phyloP scores from a whole-genome alignment of 2,797 vertebrate species.

The Podarcis lilfordi region DNA sequence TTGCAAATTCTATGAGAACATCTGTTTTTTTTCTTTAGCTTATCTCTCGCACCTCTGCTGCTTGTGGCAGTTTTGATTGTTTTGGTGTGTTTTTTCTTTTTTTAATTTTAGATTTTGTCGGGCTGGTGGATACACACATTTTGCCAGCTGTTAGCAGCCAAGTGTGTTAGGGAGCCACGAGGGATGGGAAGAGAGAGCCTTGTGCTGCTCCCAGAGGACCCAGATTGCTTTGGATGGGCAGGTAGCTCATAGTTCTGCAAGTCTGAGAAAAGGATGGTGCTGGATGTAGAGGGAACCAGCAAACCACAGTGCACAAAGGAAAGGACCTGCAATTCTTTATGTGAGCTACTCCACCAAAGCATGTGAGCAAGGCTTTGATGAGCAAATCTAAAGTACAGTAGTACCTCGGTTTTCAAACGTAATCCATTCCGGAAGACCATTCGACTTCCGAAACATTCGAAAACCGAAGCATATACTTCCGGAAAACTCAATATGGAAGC shows the following conservation, averaged over 20 bases:
- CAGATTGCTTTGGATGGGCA: background rate
- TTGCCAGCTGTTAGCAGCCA: slow-evolving; percentile 21
- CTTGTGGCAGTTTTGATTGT: slow-evolving; percentile 16
- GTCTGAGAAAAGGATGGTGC: background rate
- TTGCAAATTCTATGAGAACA: background rate
- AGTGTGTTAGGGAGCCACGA: slow-evolving; percentile 7
- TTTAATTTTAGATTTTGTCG: background rate
- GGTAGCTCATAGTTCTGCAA: background rate
- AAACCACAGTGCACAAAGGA: background rate
- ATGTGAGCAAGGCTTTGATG: background rate
- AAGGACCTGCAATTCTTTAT: background rate
- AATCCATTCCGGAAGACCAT: too few relatives aligned
- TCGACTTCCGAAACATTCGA: too few relatives aligned
- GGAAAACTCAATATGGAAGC: too few relatives aligned
- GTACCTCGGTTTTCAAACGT: too few relatives aligned
- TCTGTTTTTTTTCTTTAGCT: slow-evolving; percentile 29
- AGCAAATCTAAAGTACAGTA: background rate
- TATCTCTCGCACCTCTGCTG: slow-evolving; percentile 32
- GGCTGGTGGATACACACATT: background rate
- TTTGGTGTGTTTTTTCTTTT: background rate
- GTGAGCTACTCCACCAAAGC: background rate
- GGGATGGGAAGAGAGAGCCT: background rate
- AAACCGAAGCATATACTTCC: too few relatives aligned
- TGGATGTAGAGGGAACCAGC: background rate
- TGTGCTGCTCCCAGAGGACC: background rate